Evolutionary conservation across 2,113 vertebrate species (phyloP).

Genomic region (Rissa tridactyla): DNA sequence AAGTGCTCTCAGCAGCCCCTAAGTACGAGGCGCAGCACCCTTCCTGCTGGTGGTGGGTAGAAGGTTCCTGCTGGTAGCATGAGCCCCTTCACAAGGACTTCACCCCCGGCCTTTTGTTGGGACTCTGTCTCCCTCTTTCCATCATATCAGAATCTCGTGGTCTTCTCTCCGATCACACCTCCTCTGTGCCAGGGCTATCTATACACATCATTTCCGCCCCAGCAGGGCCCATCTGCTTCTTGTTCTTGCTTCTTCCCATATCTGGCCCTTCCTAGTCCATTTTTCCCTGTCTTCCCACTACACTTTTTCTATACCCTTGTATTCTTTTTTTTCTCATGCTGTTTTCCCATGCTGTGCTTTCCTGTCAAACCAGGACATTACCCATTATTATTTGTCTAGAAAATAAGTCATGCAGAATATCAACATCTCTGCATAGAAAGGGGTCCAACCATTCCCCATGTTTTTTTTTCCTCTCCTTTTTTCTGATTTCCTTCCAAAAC

Average conservation of each 20-base stretch:
- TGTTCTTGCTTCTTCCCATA: not conserved
- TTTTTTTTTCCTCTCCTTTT: not conserved
- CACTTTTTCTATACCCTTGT: not conserved
- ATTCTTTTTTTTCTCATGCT: not conserved
- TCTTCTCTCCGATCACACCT: not conserved
- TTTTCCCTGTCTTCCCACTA: not conserved
- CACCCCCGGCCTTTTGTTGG: accelerated
- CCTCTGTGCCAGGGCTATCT: not conserved
- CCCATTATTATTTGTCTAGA: not conserved
- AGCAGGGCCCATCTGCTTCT: not conserved
- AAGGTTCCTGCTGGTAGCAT: not conserved
- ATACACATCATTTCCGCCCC: not conserved
- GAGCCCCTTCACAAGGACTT: not conserved
- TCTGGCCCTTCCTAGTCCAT: not conserved
- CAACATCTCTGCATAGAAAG: not conserved
- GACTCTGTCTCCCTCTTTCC: not conserved
- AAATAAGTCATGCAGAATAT: not conserved
- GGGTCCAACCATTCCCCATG: not conserved
- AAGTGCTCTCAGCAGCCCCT: not conserved
- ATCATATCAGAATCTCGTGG: not conserved
- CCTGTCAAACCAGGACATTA: not conserved
- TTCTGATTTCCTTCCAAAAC: not conserved
- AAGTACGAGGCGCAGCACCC: accelerated
- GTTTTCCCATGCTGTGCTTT: not conserved
- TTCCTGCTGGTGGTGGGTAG: not conserved